Conservation (phyloP, 2,113 vertebrate species). For the Ceyx melanurus region DNA sequence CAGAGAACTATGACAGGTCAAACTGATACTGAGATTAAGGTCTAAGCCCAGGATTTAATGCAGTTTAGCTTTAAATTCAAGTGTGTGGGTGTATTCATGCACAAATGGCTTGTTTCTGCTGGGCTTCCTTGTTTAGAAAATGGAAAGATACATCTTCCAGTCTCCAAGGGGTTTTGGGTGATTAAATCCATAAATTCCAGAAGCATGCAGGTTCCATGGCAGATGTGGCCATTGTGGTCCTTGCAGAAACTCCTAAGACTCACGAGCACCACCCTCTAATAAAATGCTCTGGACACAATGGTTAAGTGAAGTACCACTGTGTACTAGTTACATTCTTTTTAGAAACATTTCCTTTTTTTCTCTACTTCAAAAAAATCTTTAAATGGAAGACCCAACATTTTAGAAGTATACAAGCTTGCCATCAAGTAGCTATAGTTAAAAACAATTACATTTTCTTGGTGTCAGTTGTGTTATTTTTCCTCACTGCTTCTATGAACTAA, state of each 20-base stretch:
- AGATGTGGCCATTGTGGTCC: neutral
- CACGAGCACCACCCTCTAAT: neutral
- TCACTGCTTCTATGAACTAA: neutral
- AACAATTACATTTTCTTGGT: neutral
- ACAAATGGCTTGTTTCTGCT: neutral
- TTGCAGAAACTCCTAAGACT: neutral
- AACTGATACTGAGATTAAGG: neutral
- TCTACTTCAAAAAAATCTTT: neutral
- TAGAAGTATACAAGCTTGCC: neutral
- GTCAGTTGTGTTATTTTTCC: neutral
- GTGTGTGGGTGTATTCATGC: fast-evolving
- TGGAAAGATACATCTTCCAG: neutral
- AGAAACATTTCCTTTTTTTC: neutral
- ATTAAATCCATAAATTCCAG: neutral
- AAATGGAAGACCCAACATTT: neutral
- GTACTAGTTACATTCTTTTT: neutral
- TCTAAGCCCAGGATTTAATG: neutral
- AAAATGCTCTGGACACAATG: fast-evolving
- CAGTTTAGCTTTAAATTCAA: neutral
- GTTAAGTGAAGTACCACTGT: neutral
- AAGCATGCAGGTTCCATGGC: neutral
- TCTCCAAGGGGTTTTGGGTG: neutral
- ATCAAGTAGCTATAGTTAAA: neutral
- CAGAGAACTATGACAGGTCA: neutral
- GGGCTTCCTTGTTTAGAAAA: neutral